phyloP scores from a whole-genome alignment of 2,113 vertebrate species.

The Riparia riparia region DNA sequence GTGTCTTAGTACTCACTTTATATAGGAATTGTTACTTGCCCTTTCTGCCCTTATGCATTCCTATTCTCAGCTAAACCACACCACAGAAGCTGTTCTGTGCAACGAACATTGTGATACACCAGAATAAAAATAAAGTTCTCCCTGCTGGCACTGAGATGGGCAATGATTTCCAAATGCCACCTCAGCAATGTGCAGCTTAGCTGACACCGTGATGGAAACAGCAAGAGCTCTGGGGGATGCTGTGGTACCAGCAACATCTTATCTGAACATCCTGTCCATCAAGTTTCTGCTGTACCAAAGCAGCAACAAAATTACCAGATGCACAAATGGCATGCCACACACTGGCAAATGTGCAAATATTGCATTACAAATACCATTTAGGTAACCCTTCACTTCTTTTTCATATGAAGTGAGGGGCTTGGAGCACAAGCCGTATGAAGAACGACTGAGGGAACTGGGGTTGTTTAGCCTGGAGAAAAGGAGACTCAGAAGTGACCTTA shows the following conservation, averaged over 20 bases:
- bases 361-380: background rate
- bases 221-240: background rate
- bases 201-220: background rate
- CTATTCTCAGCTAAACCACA: background rate
- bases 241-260: background rate
- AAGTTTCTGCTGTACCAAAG: background rate
- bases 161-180: background rate
- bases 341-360: background rate
- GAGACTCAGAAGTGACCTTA: no score
- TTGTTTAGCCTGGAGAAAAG: no score
- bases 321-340: background rate
- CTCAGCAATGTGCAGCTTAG: fast-evolving
- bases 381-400: background rate
- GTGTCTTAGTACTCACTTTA: background rate
- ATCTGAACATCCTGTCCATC: background rate
- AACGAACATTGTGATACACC: background rate
- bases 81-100: background rate
- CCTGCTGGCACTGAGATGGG: background rate
- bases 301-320: background rate
- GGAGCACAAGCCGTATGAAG: no score
- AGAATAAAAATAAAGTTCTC: background rate
- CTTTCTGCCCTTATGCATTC: background rate
- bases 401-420: background rate
- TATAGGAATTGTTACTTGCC: background rate
- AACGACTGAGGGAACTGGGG: no score